Evolutionary conservation across 2,888 invertebrate genomes (phyloP), one percentile per base, ranked within the genome.

Genomic region (Morpho achilles): DNA sequence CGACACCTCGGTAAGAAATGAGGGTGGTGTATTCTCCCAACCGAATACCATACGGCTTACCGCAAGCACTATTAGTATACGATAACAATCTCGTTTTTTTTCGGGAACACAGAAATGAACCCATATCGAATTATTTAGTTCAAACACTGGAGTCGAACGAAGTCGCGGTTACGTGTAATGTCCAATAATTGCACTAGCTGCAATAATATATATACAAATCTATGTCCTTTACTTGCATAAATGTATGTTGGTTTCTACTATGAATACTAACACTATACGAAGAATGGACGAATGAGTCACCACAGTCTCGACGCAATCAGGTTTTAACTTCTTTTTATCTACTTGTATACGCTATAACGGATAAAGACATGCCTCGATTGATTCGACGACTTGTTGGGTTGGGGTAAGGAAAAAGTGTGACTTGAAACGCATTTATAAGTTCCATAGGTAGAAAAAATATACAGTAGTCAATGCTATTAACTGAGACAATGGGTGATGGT

Each of bases 401-500:
- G 44, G 45, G 56, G 51, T 55, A 53, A 62, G 62, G 60, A 60
- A 62, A 60, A 62, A 62, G 54, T 58, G 42, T n/a, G 41, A 53
- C 57, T 64, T 65, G 59, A 63, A 59, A 59, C 52, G 41, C 56
- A 59, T 62, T 65, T 64, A 67, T 65, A 63, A 59, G 46, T 45
- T 51, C 46, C 53, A 52, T 47, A 53, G 58, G 56, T 50, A 58
- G 54, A 70, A 68, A 74, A 61, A 63, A 61, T 59, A 67, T 73
- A 67, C 70, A 71, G 71, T 74, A 70, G 69, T 67, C 63, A 66
- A 67, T 59, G 69, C 66, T 66, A 70, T 71, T 66, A 62, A 63
- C 62, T 50, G 66, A 70, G 58, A 78, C 74, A 77, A 77, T 73
- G 69, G 67, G 67, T 70, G 68, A 69, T 73, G 67, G 69, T 63